These are phyloP conservation scores for Armadillidium nasatum DNA, from an alignment of 1,140 invertebrate species.

Conservation along the genomic window DNA sequence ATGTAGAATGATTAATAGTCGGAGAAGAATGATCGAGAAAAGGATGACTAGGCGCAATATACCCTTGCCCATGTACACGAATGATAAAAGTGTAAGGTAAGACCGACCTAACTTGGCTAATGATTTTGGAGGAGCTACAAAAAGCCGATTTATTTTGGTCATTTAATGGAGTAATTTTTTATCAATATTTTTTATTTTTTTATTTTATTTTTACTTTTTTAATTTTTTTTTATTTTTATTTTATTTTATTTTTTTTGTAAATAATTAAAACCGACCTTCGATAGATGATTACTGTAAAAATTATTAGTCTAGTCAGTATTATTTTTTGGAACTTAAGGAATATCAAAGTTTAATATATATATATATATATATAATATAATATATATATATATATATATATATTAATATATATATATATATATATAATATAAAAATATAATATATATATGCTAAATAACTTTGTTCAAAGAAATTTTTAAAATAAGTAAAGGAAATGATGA, in stretches of 20 bases:
- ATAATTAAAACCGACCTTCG: neutral
- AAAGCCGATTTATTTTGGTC: neutral
- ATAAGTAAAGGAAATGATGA: too few species aligned
- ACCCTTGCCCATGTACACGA: neutral
- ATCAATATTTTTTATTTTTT: too few species aligned
- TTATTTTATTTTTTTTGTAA: neutral
- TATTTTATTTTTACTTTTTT: too few species aligned
- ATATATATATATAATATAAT: too few species aligned
- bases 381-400: too few species aligned
- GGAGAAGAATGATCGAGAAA: constrained; percentile 3
- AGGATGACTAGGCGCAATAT: neutral
- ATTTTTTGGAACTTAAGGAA: too few species aligned
- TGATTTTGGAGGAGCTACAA: neutral
- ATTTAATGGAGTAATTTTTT: neutral
- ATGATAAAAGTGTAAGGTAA: neutral
- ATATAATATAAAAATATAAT: neutral
- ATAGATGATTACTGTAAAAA: neutral
- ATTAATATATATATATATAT: neutral
- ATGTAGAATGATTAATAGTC: constrained; percentile 13
- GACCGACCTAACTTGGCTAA: neutral
- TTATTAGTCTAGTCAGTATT: neutral
- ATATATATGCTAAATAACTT: neutral
- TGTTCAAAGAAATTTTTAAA: too few species aligned
- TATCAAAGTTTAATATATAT: too few species aligned
- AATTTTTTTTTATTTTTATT: too few species aligned